phyloP scores from a whole-genome alignment of 2,113 vertebrate species.

The Actenoides lindsayi region DNA sequence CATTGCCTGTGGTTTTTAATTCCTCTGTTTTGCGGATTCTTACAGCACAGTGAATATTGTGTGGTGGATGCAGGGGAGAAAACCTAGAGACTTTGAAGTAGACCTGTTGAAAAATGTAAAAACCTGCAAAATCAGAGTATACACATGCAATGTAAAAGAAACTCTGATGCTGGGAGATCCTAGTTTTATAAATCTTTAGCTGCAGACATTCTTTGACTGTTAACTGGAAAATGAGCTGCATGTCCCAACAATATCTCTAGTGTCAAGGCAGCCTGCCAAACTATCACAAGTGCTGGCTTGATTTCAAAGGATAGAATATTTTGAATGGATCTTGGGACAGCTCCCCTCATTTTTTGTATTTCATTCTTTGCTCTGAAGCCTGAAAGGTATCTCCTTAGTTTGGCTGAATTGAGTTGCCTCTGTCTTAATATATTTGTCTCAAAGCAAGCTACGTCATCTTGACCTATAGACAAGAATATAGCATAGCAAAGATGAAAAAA shows the following conservation, averaged over 20 bases:
- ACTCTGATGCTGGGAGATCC: background rate
- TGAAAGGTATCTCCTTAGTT: background rate
- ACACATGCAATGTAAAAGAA: background rate
- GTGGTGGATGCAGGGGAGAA: background rate
- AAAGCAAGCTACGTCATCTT: background rate
- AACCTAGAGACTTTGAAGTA: background rate
- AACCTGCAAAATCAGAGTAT: background rate
- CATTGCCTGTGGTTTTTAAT: background rate
- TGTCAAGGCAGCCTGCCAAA: background rate
- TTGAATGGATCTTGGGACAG: background rate
- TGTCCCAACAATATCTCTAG: background rate
- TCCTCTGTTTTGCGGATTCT: background rate
- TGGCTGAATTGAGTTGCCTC: background rate
- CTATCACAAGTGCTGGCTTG: background rate
- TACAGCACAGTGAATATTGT: background rate
- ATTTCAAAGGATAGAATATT: background rate
- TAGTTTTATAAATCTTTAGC: background rate
- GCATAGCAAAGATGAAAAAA: background rate
- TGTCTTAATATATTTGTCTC: background rate
- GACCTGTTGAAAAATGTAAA: background rate
- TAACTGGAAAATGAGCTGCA: background rate
- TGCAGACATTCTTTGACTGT: background rate
- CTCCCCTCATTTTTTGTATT: background rate
- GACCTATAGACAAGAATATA: background rate
- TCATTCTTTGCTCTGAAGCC: background rate